phyloP scores from a whole-genome alignment of 2,797 vertebrate genomes.

The Carapus acus region DNA sequence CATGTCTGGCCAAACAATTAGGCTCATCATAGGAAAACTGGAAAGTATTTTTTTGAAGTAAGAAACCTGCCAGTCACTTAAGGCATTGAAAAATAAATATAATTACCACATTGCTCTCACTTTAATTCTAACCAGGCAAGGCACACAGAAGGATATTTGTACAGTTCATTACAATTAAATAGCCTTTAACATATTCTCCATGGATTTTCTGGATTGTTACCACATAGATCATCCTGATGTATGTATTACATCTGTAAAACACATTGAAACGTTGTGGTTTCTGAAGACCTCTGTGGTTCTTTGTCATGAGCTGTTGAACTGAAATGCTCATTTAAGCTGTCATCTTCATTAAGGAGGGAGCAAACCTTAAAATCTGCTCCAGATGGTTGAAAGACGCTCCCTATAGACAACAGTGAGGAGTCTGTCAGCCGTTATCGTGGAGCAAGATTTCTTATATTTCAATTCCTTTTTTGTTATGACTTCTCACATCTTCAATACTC shows the following conservation, averaged over 20 bases:
- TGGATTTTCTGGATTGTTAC: constrained; percentile 37
- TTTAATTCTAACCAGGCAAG: constrained; percentile 58
- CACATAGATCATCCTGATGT: constrained; percentile 49
- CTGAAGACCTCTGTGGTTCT: constrained; percentile 32
- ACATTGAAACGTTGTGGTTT: constrained; percentile 50
- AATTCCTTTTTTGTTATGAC: too few relatives aligned
- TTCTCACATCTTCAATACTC: too few relatives aligned
- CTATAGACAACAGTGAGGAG: not conserved
- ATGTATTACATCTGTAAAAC: constrained; percentile 26
- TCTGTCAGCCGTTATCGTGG: too few relatives aligned
- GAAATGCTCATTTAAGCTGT: constrained; percentile 31
- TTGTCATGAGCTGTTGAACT: constrained; percentile 27
- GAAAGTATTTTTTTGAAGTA: constrained; percentile 56
- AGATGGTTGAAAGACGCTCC: not conserved
- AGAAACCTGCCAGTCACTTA: constrained; percentile 45
- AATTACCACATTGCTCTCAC: constrained; percentile 56
- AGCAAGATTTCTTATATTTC: too few relatives aligned
- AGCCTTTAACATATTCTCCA: constrained; percentile 47
- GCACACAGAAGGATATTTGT: constrained; percentile 59
- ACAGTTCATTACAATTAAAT: constrained; percentile 59
- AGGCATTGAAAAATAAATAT: constrained; percentile 61
- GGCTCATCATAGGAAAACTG: constrained; percentile 59
- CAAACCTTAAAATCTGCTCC: not conserved
- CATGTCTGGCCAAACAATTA: constrained; percentile 64
- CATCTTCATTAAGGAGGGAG: constrained; percentile 36